Evolutionary conservation across 2,888 invertebrate genomes (phyloP).

Genomic region (Lasioglossum oenotherae): DNA sequence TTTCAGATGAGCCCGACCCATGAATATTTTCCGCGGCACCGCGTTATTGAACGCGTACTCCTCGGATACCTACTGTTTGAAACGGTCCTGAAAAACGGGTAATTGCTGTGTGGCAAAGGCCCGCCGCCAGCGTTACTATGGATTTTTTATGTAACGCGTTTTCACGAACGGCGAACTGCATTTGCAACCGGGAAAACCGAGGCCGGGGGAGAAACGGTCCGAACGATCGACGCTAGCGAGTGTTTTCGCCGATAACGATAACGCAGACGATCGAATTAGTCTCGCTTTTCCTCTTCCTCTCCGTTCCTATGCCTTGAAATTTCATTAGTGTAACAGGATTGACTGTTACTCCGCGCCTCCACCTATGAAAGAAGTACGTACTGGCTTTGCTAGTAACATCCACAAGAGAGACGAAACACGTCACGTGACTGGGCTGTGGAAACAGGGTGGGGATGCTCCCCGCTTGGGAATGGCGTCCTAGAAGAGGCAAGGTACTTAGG

Average conservation of each 20-base stretch:
- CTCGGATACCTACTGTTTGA: conserved; percentile 27
- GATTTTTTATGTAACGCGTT: conserved; percentile 26
- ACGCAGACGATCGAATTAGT: not conserved
- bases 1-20: conserved; percentile 54
- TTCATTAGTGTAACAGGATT: too few species aligned
- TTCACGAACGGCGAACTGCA: not conserved
- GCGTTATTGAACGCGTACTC: conserved; percentile 53
- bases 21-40: conserved; percentile 50
- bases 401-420: too few species aligned
- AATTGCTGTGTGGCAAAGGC: not conserved
- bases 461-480: too few species aligned
- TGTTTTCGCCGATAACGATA: not conserved
- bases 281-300: not conserved
- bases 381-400: too few species aligned
- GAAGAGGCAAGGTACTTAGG: too few species aligned
- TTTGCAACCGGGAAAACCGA: not conserved
- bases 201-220: not conserved
- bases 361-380: too few species aligned
- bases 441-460: too few species aligned
- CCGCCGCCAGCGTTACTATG: not conserved
- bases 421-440: too few species aligned
- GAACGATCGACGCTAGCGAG: not conserved
- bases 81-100: not conserved
- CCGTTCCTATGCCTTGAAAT: not conserved
- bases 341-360: too few species aligned